Evolutionary conservation across 2,797 vertebrate species (phyloP), one percentile per base, ranked within the genome.

Genomic region (Anabacerthia variegaticeps): DNA sequence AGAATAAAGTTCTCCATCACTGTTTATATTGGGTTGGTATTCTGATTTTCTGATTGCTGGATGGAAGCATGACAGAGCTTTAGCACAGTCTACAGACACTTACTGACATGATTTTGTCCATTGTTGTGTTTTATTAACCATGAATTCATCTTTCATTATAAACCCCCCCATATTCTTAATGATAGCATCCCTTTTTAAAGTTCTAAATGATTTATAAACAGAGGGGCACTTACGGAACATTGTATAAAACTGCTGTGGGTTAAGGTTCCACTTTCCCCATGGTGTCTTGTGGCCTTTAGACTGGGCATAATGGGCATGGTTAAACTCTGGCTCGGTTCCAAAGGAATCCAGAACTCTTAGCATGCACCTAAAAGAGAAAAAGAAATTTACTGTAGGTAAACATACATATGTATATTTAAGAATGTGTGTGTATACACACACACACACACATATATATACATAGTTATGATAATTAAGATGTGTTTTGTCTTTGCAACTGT

Each of bases 261-360:
- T 99, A 88, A 99, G 98, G 97, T 99, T 99, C 99, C 99, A 99
- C 97, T 99, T 99, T 59, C 99, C 99, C 99, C 99, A 99, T 0
- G 99, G 99, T 2, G 99, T 99, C 97, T 99, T 99, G 97, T 99
- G 99, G 44, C 99, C 99, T 97, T 99, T 99, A 16, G 99, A 99
- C 97, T 99, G 99, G 56, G 99, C 99, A 46, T 99, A 99, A 97
- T 99, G 99, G 78, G 99, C 99, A 39, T 99, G 99, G 96, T 99
- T 99, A 95, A 99, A 99, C 97, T 99, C 99, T 3, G 99, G 99
- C 86, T 99, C 99, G 0, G 99, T 99, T 86, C 99, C 99, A 58
- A 99, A 99, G 3, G 99, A 99, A 96, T 99, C 99, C 85, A 99
- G 95, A 89, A 99, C 99, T 79, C 99, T 98, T 39, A 99, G 96